Evolutionary conservation across 2,888 invertebrate species (phyloP).

Genomic region (Syrphus vitripennis): DNA sequence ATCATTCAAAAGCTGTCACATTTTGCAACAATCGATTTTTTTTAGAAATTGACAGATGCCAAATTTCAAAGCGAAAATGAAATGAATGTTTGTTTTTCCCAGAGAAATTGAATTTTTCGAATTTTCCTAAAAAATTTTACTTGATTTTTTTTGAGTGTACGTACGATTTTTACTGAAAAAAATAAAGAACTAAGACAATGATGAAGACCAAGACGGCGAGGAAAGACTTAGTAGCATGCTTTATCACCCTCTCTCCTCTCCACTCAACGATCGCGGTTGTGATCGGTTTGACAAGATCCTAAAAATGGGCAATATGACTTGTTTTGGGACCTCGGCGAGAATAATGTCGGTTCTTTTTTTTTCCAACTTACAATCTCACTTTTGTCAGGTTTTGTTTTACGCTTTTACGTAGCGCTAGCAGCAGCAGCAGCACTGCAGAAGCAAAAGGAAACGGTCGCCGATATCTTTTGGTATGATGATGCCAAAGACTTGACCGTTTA

Average conservation of each 20-base stretch:
- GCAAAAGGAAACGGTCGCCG: conserved; percentile 34
- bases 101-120: no score
- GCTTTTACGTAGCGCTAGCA: not conserved
- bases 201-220: conserved; percentile 17
- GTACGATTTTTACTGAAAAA: not conserved
- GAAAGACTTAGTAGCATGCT: conserved; percentile 39
- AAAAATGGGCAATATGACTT: conserved; percentile 76
- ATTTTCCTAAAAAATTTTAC: no score
- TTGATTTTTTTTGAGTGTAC: not conserved
- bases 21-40: no score
- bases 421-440: not conserved
- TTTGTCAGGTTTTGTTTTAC: conserved; percentile 47
- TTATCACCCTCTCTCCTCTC: conserved; percentile 7
- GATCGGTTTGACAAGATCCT: conserved; percentile 73
- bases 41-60: no score
- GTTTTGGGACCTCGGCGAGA: conserved; percentile 72
- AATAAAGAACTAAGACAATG: not conserved
- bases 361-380: conserved; percentile 24
- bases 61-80: no score
- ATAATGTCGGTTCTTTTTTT: conserved; percentile 67
- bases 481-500: conserved; percentile 49
- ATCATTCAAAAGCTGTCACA: no score
- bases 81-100: no score
- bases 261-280: conserved; percentile 33
- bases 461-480: not conserved